A percentile compares a stretch with the other conserved stretches of the same genome.
Evolutionary conservation across 2,888 invertebrate species (phyloP).

Genomic region (Notodromas monacha): DNA sequence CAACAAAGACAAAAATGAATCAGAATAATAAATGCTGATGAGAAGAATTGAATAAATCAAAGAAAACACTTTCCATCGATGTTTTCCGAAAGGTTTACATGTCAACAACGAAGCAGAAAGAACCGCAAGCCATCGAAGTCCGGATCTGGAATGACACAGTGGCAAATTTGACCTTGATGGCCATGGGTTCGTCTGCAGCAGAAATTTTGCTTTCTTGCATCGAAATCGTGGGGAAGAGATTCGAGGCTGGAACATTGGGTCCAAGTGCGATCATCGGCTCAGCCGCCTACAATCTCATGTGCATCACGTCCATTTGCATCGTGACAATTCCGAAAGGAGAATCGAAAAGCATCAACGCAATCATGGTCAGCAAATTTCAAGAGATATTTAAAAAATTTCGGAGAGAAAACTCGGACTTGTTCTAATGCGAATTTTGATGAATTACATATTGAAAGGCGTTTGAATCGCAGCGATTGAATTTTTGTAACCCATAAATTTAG

Average conservation of each 20-base stretch:
- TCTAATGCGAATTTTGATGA: too few species aligned
- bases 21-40: too few species aligned
- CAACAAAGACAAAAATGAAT: too few species aligned
- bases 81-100: constrained; percentile 10
- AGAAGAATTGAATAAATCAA: too few species aligned
- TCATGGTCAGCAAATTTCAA: too few species aligned
- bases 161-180: constrained; percentile 24
- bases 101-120: constrained; percentile 12
- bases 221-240: constrained; percentile 18
- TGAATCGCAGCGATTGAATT: too few species aligned
- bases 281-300: constrained; percentile 23
- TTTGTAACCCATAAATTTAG: too few species aligned
- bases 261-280: constrained; percentile 25
- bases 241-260: constrained; percentile 19
- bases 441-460: too few species aligned
- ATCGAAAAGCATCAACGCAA: constrained; percentile 16
- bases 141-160: constrained; percentile 23
- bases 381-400: too few species aligned
- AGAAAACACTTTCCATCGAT: too few species aligned
- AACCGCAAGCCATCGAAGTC: constrained; percentile 20
- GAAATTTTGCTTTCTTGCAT: constrained; percentile 22
- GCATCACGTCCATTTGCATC: constrained; percentile 22
- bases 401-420: too few species aligned
- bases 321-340: constrained; percentile 18
- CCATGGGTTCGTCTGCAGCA: constrained; percentile 23